These are phyloP conservation scores for Tricholaema leucomelas DNA, from an alignment of 2,113 vertebrate genomes.

Conservation along the genomic window DNA sequence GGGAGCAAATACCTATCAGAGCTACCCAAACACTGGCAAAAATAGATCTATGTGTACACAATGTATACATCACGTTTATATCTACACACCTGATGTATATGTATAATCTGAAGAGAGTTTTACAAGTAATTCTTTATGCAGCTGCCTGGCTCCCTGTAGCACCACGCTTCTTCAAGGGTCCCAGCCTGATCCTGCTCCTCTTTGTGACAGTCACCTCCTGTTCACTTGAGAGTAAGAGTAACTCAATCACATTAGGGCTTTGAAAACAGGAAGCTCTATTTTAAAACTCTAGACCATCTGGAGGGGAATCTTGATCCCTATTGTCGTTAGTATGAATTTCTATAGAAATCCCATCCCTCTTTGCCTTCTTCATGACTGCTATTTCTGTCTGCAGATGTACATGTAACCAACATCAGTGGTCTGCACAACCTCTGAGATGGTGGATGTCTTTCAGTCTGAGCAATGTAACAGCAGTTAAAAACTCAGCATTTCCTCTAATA, in stretches of 20 bases:
- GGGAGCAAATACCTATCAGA: background rate
- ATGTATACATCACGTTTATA: background rate
- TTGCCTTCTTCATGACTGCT: background rate
- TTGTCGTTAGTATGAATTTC: background rate
- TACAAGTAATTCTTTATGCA: background rate
- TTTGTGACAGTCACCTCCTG: fast-evolving
- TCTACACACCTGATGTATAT: background rate
- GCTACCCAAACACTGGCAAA: background rate
- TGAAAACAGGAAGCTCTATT: background rate
- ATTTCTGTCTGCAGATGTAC: background rate
- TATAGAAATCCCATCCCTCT: background rate
- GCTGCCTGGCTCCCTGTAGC: fast-evolving
- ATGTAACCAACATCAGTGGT: background rate
- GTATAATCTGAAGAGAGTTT: background rate
- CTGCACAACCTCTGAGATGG: background rate
- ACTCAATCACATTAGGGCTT: background rate
- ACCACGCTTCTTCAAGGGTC: background rate
- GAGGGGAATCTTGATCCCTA: background rate
- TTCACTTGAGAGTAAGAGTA: background rate
- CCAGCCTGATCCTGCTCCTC: background rate
- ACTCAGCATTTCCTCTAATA: background rate
- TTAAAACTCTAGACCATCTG: background rate
- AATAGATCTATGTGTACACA: background rate
- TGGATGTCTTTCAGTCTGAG: background rate
- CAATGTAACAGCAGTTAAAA: background rate